These are phyloP conservation scores for Staurois parvus DNA, from an alignment of 2,797 vertebrate species.

Conservation along the genomic window DNA sequence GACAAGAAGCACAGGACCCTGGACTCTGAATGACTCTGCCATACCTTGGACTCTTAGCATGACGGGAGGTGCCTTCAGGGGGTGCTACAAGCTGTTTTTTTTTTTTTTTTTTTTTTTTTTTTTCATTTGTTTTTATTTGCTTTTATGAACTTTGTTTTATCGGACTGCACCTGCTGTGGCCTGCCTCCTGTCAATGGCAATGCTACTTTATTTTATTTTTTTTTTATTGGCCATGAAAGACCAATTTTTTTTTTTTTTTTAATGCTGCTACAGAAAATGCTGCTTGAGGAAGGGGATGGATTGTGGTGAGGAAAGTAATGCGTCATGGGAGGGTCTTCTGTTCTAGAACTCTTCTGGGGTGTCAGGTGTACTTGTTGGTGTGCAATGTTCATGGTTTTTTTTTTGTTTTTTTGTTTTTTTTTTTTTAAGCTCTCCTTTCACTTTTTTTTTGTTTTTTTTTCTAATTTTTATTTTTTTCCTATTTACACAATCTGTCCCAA, in stretches of 20 bases:
- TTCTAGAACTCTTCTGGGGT: not conserved
- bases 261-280: slow-evolving; percentile 92
- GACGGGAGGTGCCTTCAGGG: slow-evolving; percentile 57
- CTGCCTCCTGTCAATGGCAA: not conserved
- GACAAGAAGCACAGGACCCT: slow-evolving; percentile 81
- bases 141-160: slow-evolving; percentile 62
- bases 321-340: not conserved
- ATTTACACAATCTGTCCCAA: slow-evolving; percentile 75
- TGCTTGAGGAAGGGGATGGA: slow-evolving; percentile 52
- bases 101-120: slow-evolving; percentile 36
- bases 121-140: slow-evolving; percentile 26
- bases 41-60: slow-evolving; percentile 53
- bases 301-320: slow-evolving; percentile 8
- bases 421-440: too few relatives aligned
- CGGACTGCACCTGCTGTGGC: not conserved
- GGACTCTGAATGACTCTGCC: slow-evolving; percentile 51
- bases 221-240: not conserved
- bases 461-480: not conserved
- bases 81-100: not conserved
- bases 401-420: slow-evolving; percentile 66
- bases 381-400: slow-evolving; percentile 63
- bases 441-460: slow-evolving; percentile 63
- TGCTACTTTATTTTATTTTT: slow-evolving; percentile 51
- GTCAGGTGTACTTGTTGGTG: slow-evolving; percentile 10
- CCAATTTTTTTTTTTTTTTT: not conserved